phyloP scores from a whole-genome alignment of 2,888 invertebrate species.

The Drosophila percnosoma region DNA sequence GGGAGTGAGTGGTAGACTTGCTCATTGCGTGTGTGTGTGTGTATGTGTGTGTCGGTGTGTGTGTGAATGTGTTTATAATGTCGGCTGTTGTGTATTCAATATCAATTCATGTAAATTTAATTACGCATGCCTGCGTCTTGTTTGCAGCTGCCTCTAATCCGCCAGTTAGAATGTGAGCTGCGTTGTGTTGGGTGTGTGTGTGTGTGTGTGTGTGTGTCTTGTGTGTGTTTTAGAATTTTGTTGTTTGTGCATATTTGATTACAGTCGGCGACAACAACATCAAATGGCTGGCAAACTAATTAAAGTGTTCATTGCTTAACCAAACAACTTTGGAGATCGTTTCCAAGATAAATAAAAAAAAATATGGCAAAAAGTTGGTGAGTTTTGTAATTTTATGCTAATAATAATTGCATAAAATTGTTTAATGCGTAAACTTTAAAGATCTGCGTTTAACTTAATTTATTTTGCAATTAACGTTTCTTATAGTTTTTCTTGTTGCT shows the following conservation, averaged over 20 bases:
- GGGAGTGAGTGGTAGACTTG: background rate
- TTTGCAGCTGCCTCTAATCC: conserved; percentile 56
- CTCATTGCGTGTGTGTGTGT: background rate
- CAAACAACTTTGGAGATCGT: conserved; percentile 42
- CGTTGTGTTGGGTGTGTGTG: too few relatives aligned
- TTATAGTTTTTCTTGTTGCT: conserved; percentile 25
- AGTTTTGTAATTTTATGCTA: conserved; percentile 16
- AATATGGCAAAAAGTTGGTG: background rate
- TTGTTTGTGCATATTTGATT: conserved; percentile 79
- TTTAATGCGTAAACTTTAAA: conserved; percentile 19
- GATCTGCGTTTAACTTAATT: conserved; percentile 65
- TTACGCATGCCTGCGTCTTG: conserved; percentile 76
- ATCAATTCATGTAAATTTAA: conserved; percentile 81
- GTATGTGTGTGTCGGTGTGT: background rate
- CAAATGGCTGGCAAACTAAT: conserved; percentile 53
- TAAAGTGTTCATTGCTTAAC: conserved; percentile 60
- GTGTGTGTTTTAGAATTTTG: conserved; percentile 20
- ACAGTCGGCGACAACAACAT: conserved; percentile 26
- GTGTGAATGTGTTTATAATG: conserved; percentile 25
- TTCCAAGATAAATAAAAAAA: background rate
- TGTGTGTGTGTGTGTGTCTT: conserved; percentile 5
- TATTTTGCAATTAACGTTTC: conserved; percentile 69
- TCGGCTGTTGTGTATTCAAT: conserved; percentile 63
- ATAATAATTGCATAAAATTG: conserved; percentile 33
- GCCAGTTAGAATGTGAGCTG: conserved; percentile 11